These are phyloP conservation scores for Aplocera efformata DNA, from an alignment of 2,888 invertebrate species.

Conservation along the genomic window DNA sequence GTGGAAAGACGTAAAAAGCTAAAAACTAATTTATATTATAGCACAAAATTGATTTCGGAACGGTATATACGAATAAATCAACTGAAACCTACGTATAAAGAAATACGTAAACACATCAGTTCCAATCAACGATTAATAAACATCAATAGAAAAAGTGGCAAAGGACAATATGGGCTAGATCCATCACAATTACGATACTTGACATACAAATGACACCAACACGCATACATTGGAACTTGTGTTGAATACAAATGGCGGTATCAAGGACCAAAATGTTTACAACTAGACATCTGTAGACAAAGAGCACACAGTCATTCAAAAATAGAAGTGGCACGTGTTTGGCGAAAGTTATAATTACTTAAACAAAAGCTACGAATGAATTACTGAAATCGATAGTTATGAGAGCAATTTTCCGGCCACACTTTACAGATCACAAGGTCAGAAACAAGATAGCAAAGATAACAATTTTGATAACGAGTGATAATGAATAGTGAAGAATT, in stretches of 20 bases:
- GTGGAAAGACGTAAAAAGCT: constrained; percentile 46
- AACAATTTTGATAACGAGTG: constrained; percentile 45
- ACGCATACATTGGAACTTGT: constrained; percentile 36
- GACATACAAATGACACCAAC: constrained; percentile 40
- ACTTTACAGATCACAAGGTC: constrained; percentile 55
- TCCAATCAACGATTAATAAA: constrained; percentile 38
- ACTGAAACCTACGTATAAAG: too few species aligned
- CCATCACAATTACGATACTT: constrained; percentile 51
- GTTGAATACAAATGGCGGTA: constrained; percentile 53
- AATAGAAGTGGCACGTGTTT: constrained; percentile 36
- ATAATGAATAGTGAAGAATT: constrained; percentile 37
- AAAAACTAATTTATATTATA: constrained; percentile 25
- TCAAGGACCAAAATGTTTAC: constrained; percentile 44
- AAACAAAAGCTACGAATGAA: too few species aligned
- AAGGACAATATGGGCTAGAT: constrained; percentile 44
- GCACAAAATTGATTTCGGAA: constrained; percentile 19
- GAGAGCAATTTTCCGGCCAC: too few species aligned
- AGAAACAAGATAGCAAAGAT: constrained; percentile 46
- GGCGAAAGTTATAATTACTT: constrained; percentile 40
- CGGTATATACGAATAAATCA: constrained; percentile 4
- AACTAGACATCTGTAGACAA: constrained; percentile 33
- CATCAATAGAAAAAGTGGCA: constrained; percentile 44
- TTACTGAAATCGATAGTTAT: too few species aligned
- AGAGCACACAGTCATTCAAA: constrained; percentile 34
- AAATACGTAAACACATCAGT: constrained; percentile 21